Evolutionary conservation across 2,888 invertebrate species (phyloP), one percentile per base, ranked within the genome.

Genomic region (Hartigia nigra): DNA sequence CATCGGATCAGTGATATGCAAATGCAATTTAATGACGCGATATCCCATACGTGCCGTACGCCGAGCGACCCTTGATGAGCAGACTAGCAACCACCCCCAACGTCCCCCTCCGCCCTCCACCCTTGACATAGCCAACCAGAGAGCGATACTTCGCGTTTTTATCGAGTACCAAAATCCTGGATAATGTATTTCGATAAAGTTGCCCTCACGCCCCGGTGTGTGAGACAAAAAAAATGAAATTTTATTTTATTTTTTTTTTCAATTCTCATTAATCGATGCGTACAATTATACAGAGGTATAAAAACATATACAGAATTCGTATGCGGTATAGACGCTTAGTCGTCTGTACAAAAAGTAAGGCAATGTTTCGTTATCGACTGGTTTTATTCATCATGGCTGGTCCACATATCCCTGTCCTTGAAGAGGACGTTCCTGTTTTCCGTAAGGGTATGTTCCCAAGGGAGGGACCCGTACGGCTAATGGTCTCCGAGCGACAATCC

Each of bases 21-120:
- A 90, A 89, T 90, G 87, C 87, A 89, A 90, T 89, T 90, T 89
- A 90, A 90, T 90, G 89, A 89, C 84, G 87, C 86, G 88, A 87
- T 89, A 88, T 87, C 74, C 77, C 70, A 84, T 87, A 87, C 84
- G 84, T 82, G 83, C 85, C 85, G 83, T 82, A 37, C 37, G 37
- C 37, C 55, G 55, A 55, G 55, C 55, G 55, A 55, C 55, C 55
- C 55, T 55, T 55, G 55, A 55, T 55, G 55, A 55, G 55, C 23
- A 55, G 55, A 55, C 23, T 23, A 55, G 55, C 55, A 55, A 55
- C 55, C 55, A 55, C 23, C 55, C 55, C 55, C n/a, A n/a, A n/a
- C n/a, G n/a, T n/a, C n/a, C n/a, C n/a, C n/a, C n/a, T n/a, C n/a
- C n/a, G n/a, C n/a, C n/a, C n/a, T n/a, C n/a, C n/a, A n/a, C n/a